phyloP scores from a whole-genome alignment of 2,113 vertebrate species.

The Barbus barbus region DNA sequence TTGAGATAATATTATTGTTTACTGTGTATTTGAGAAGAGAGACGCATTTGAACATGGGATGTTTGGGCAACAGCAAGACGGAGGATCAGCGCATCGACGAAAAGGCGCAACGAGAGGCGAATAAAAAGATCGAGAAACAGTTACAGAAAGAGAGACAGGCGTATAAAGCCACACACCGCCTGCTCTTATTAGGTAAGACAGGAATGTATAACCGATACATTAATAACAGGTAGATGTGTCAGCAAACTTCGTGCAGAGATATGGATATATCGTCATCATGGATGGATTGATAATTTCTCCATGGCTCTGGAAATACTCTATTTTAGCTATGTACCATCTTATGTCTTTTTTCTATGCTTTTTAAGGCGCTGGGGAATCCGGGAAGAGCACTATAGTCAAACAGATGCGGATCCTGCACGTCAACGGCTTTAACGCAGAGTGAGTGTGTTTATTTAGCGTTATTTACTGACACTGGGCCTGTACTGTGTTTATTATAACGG shows the following conservation, averaged over 20 bases:
- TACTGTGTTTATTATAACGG: neutral
- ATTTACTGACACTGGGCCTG: slow-evolving; percentile 10
- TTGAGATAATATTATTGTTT: slow-evolving; percentile 15
- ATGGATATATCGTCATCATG: slow-evolving; percentile 17
- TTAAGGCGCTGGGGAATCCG: slow-evolving; percentile 94
- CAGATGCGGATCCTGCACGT: slow-evolving; percentile 99
- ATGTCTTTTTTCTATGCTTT: slow-evolving; percentile 60
- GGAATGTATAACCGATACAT: neutral
- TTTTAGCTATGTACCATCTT: slow-evolving; percentile 18
- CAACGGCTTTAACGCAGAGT: slow-evolving; percentile 97
- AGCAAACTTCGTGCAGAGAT: slow-evolving; percentile 33
- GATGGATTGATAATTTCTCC: slow-evolving; percentile 13
- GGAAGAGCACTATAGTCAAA: slow-evolving; percentile 99
- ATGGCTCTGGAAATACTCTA: slow-evolving; percentile 27
- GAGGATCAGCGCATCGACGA: slow-evolving; percentile 89
- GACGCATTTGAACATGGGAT: slow-evolving; percentile 77
- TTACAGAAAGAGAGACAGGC: slow-evolving; percentile 88
- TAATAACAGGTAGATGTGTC: neutral
- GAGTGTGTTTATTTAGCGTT: slow-evolving; percentile 67
- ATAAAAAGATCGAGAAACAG: slow-evolving; percentile 93
- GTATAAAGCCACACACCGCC: slow-evolving; percentile 89
- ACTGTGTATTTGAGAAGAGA: slow-evolving; percentile 36
- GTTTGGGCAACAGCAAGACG: slow-evolving; percentile 90
- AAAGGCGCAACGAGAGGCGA: slow-evolving; percentile 88
- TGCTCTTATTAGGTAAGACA: slow-evolving; percentile 87